These are phyloP conservation scores for Rhopalosiphum maidis DNA, from an alignment of 1,140 invertebrate species.

Conservation along the genomic window DNA sequence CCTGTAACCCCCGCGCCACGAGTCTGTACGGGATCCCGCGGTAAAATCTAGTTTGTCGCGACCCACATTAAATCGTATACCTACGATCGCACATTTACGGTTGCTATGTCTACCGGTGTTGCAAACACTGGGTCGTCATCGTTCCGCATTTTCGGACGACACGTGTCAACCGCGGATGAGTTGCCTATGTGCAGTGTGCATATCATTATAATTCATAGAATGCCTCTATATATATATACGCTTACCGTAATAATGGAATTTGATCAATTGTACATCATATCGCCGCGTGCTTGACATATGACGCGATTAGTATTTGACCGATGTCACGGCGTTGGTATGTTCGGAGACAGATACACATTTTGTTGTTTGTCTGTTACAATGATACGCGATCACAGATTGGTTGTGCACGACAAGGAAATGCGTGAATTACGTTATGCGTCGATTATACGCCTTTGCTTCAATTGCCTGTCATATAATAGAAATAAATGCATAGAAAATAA, in stretches of 20 bases:
- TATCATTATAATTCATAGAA: background rate
- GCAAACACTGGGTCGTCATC: background rate
- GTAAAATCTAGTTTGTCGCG: background rate
- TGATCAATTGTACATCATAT: background rate
- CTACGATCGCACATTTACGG: background rate
- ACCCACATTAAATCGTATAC: background rate
- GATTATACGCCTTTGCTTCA: background rate
- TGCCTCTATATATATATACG: too few relatives aligned
- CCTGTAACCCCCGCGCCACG: too few relatives aligned
- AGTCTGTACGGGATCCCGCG: background rate
- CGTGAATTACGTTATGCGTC: accelerated
- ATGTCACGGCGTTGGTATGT: background rate
- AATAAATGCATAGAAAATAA: background rate
- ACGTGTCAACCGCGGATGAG: background rate
- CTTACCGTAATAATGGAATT: background rate
- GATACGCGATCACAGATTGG: background rate
- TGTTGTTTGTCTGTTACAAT: background rate
- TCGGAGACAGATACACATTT: background rate
- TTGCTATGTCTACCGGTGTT: background rate
- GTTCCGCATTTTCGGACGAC: background rate
- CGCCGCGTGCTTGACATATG: background rate
- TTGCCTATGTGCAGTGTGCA: background rate
- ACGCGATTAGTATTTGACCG: background rate
- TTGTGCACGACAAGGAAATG: background rate
- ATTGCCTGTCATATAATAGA: background rate